These are phyloP conservation scores for Capitella teleta DNA, from an alignment of 1,140 invertebrate species.

Conservation along the genomic window DNA sequence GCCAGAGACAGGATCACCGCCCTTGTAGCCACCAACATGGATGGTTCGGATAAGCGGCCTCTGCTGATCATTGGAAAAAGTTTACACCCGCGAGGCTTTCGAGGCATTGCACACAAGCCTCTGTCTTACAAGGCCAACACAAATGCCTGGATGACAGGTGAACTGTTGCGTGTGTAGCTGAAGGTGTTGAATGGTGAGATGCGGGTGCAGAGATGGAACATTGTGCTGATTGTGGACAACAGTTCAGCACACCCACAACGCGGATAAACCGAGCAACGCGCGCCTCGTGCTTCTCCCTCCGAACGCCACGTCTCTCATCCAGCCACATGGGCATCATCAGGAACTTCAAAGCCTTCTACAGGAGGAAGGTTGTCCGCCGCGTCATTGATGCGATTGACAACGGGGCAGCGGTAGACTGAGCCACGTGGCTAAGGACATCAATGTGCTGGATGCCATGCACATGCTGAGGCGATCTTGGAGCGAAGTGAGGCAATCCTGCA, in stretches of 20 bases:
- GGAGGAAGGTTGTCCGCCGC: too few relatives aligned
- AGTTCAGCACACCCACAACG: slow-evolving; percentile 13
- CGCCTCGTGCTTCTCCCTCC: slow-evolving; percentile 16
- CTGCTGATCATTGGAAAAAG: slow-evolving; percentile 44
- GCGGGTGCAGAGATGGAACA: slow-evolving; percentile 9
- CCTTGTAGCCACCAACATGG: slow-evolving; percentile 38
- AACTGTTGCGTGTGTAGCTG: slow-evolving; percentile 21
- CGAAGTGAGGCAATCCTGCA: too few relatives aligned
- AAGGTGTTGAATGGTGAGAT: slow-evolving; percentile 11
- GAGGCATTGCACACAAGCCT: slow-evolving; percentile 34
- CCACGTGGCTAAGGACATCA: too few relatives aligned
- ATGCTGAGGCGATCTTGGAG: too few relatives aligned
- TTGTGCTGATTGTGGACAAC: slow-evolving; percentile 15
- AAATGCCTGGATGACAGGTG: slow-evolving; percentile 43
- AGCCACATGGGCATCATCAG: too few relatives aligned
- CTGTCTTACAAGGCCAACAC: slow-evolving; percentile 38
- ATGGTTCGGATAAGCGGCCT: slow-evolving; percentile 40
- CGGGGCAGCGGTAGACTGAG: too few relatives aligned
- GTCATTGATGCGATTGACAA: too few relatives aligned
- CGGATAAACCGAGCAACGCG: slow-evolving; percentile 9
- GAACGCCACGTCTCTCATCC: too few relatives aligned
- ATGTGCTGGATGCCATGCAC: too few relatives aligned
- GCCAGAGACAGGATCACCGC: slow-evolving; percentile 43
- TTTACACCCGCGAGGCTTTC: slow-evolving; percentile 42
- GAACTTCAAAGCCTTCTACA: too few relatives aligned